Evolutionary conservation across 2,113 vertebrate genomes (phyloP).

Genomic region (Mesembrinibis cayennensis): DNA sequence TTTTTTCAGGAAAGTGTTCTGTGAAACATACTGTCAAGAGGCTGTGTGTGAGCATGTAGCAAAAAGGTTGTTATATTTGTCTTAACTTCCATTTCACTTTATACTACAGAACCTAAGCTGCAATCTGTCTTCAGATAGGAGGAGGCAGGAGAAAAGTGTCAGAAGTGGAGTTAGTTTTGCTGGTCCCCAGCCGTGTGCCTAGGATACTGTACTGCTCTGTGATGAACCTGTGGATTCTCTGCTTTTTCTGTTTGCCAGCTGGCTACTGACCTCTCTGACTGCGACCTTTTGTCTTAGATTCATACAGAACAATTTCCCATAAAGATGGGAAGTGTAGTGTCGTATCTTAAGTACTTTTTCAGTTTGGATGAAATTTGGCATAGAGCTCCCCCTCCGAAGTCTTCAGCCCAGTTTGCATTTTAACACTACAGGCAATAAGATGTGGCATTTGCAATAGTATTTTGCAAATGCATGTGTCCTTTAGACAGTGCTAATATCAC

Average conservation of each 20-base stretch:
- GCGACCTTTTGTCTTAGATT: background rate
- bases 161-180: background rate
- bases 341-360: background rate
- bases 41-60: background rate
- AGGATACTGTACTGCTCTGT: too few species aligned
- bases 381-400: background rate
- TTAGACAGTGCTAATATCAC: too few species aligned
- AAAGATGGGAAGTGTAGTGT: background rate
- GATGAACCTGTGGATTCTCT: background rate
- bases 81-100: background rate
- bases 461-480: background rate
- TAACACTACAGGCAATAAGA: background rate
- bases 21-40: background rate
- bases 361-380: background rate
- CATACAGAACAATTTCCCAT: background rate
- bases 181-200: background rate
- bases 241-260: background rate
- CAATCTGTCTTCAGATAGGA: background rate
- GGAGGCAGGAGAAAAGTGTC: background rate
- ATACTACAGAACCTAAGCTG: background rate
- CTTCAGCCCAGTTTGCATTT: background rate
- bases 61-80: background rate
- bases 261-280: background rate
- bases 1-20: background rate
- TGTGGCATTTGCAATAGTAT: background rate